A percentile compares a stretch with the other conserved stretches of the same genome.
phyloP scores from a whole-genome alignment of 2,113 vertebrate species.

The Dolichotis patagonum region DNA sequence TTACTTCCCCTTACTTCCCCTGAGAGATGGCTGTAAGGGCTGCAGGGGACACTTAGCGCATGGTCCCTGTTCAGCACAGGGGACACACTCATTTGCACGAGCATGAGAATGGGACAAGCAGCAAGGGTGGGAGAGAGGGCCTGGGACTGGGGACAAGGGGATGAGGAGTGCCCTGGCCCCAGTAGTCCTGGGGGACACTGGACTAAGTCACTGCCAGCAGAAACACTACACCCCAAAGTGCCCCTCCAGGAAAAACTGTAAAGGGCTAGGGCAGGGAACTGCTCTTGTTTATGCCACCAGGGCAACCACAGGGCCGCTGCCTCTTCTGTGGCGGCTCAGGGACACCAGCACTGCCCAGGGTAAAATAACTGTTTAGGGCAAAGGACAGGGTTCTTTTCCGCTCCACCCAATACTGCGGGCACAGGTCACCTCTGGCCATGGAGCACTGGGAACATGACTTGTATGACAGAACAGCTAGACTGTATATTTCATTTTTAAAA shows the following conservation, averaged over 20 bases:
- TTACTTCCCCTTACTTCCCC: neutral
- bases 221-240: neutral
- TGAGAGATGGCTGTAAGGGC: neutral
- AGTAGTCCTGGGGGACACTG: neutral
- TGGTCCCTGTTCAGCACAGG: neutral
- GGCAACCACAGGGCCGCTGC: neutral
- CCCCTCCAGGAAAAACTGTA: neutral
- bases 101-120: too few species aligned
- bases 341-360: neutral
- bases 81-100: fast-evolving
- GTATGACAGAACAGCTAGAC: neutral
- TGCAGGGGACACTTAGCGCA: neutral
- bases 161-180: neutral
- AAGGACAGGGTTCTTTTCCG: neutral
- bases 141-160: neutral
- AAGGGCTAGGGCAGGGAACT: neutral
- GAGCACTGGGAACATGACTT: neutral
- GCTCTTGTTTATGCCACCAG: neutral
- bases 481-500: neutral
- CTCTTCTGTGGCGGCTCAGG: neutral
- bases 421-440: neutral
- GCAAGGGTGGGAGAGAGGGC: neutral
- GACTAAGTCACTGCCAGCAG: neutral
- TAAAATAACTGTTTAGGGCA: neutral
- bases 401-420: neutral